Base-by-base conservation (phyloP, 2,113 vertebrate genomes). In the Arothron firmamentum region DNA sequence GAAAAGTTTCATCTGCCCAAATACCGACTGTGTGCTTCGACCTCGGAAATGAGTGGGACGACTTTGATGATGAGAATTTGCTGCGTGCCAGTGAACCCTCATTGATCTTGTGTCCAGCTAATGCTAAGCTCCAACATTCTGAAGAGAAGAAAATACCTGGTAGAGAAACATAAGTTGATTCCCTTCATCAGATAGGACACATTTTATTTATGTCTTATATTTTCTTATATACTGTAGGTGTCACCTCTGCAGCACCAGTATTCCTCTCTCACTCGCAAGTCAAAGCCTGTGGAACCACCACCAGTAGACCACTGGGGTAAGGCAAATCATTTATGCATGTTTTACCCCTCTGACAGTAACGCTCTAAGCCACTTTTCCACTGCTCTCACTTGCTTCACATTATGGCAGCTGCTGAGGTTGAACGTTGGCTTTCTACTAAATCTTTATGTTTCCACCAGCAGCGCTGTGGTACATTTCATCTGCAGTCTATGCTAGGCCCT, bases 31-130 rank as follows among this genome's bases (percentile, higher is more conserved):
- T 93, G 68, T 91, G 75, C 80, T 94, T 93, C 79, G 93, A 97
- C 78, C 89, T 94, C 13, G 92, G 89, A 86, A 80, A 77, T 19
- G 85, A 89, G n/a, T 87, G 91, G 86, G 93, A 96, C 43, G 81
- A 94, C 81, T 96, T 94, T 92, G 92, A 92, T 76, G 92, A 98
- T 70, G 92, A 96, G 69, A 93, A 92, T 14, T 87, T 88, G 67
- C 87, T 96, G 70, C 58, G 79, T 77, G 90, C 89, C 43, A 90
- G 89, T 34, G 88, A 74, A 66, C 83, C 87, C 57, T 66, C 58
- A 0, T 16, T n/a, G 23, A 23, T 34, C 13, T 21, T 18, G 0
- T 50, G 52, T 62, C 19, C 15, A 1, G 10, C 52, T n/a, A 14
- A 59, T 12, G 25, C 60, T 52, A 38, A 52, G 52, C 59, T 74